Percentiles rank a stretch among this genome's conserved stretches.
These are phyloP conservation scores for Chinchilla lanigera DNA, from an alignment of 2,113 vertebrate species.

Conservation along the genomic window DNA sequence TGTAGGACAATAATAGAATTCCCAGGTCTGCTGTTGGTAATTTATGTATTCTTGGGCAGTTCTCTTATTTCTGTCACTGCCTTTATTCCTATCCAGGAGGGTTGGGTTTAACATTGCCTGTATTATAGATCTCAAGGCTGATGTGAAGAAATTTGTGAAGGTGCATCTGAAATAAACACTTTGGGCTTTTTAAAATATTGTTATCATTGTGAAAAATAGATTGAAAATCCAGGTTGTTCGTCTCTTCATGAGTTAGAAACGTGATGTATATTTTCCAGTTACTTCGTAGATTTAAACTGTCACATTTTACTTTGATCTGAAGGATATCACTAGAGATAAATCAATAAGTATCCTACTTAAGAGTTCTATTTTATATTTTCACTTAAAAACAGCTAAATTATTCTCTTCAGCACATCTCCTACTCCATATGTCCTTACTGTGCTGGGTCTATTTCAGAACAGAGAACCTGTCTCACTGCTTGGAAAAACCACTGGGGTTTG, in stretches of 20 bases:
- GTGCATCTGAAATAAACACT: not conserved
- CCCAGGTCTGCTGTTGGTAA: not conserved
- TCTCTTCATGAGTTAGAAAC: not conserved
- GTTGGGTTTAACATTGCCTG: not conserved
- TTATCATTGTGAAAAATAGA: not conserved
- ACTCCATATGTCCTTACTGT: not conserved
- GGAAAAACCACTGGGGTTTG: not conserved
- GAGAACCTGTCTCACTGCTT: constrained; percentile 13
- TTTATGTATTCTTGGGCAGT: not conserved
- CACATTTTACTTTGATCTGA: constrained; percentile 18
- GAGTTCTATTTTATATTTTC: constrained; percentile 19
- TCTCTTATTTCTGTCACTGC: not conserved
- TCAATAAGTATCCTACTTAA: not conserved
- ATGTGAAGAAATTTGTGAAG: not conserved
- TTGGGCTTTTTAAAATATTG: constrained; percentile 1
- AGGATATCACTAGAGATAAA: not conserved
- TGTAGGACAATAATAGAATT: not conserved
- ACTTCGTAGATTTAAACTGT: not conserved
- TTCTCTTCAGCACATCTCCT: constrained; percentile 23
- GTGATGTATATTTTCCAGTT: not conserved
- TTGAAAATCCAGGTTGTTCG: not conserved
- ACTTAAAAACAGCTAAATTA: not conserved
- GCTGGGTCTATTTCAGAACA: not conserved
- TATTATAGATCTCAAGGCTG: not conserved
- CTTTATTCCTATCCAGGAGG: not conserved